These are phyloP conservation scores for Aphaenogaster floridana DNA, from an alignment of 1,140 invertebrate species.

Conservation along the genomic window DNA sequence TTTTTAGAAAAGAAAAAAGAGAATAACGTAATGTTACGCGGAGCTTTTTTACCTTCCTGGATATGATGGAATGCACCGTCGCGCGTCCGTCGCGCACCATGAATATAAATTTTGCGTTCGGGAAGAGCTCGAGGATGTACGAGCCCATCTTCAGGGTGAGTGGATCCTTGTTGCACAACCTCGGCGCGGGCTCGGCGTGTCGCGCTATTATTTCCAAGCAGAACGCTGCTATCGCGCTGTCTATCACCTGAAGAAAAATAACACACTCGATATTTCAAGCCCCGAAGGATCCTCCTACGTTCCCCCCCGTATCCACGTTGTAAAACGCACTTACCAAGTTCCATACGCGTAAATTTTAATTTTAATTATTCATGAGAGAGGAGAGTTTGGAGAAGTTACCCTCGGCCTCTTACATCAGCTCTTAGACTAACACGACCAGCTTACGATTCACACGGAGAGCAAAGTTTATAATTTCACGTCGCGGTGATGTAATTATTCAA, in stretches of 20 bases:
- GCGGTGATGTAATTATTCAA: conserved; percentile 25
- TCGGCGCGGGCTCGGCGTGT: conserved; percentile 97
- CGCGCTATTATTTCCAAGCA: conserved; percentile 98
- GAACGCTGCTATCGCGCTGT: conserved; percentile 98
- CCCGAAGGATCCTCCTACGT: not conserved
- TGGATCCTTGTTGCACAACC: conserved; percentile 99
- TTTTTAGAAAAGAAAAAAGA: not conserved
- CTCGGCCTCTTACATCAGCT: not conserved
- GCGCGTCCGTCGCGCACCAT: conserved; percentile 99
- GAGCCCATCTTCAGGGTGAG: conserved; percentile 98
- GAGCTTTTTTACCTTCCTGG: conserved; percentile 91
- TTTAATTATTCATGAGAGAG: not conserved
- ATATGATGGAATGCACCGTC: conserved; percentile 99
- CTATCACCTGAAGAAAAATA: conserved; percentile 90
- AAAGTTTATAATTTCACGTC: conserved; percentile 33
- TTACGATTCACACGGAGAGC: conserved; percentile 14
- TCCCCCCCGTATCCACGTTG: not conserved
- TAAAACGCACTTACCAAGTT: not conserved
- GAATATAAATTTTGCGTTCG: conserved; percentile 98
- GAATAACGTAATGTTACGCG: not conserved
- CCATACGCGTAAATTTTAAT: conserved; percentile 13
- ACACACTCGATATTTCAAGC: not conserved
- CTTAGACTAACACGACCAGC: not conserved
- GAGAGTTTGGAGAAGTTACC: not conserved
- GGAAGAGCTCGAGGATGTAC: conserved; percentile 92